A percentile compares a stretch with the other conserved stretches of the same genome.
Conservation (phyloP, 2,113 vertebrate species). For the Phocoena sinus region DNA sequence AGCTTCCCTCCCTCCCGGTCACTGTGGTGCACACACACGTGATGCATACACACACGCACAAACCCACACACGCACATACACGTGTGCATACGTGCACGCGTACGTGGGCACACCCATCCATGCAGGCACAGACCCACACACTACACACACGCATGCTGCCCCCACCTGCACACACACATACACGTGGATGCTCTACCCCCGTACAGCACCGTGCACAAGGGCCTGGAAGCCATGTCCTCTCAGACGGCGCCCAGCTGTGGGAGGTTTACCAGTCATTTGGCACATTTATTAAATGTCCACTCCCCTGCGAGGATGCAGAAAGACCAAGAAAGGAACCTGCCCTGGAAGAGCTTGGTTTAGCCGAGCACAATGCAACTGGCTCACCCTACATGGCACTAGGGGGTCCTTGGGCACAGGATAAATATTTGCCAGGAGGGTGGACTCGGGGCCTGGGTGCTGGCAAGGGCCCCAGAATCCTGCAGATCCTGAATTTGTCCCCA, state of each 20-base stretch:
- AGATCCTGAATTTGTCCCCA: accelerated
- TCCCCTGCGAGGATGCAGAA: neutral
- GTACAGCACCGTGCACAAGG: accelerated
- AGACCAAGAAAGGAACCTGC: neutral
- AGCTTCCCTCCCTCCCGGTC: neutral
- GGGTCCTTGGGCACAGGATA: neutral
- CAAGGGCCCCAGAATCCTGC: neutral
- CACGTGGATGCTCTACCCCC: neutral
- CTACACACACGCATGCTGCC: neutral
- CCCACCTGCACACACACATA: too few relatives aligned
- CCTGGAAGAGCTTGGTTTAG: neutral
- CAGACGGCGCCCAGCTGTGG: neutral
- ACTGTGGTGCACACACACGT: neutral
- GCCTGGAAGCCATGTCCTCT: neutral
- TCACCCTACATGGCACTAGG: neutral
- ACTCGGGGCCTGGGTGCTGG: neutral
- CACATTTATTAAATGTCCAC: neutral
- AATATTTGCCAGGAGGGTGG: neutral
- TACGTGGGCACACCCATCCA: too few relatives aligned
- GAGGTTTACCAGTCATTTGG: neutral
- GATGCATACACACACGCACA: too few relatives aligned
- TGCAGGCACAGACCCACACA: neutral
- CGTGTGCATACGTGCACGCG: too few relatives aligned
- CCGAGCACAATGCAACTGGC: neutral
- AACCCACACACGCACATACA: too few relatives aligned